These are phyloP conservation scores for Hemiprocne comata DNA, from an alignment of 2,113 vertebrate genomes.

Conservation along the genomic window DNA sequence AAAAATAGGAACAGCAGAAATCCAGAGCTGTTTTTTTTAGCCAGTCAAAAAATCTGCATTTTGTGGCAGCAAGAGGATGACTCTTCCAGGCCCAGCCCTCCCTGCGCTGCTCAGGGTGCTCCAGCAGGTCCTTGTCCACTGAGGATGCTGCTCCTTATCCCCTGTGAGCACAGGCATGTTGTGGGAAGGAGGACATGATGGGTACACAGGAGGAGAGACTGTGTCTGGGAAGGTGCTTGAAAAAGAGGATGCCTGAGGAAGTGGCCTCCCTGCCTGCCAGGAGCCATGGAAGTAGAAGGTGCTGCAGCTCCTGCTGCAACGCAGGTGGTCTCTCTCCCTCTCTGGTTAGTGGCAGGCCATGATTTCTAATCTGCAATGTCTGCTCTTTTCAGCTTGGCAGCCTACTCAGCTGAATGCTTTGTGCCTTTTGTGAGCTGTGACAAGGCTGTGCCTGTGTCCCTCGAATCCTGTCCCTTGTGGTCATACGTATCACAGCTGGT, in stretches of 20 bases:
- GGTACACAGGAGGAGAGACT: not conserved
- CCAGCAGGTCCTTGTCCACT: not conserved
- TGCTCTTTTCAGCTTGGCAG: not conserved
- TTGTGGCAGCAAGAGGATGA: not conserved
- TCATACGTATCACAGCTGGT: not conserved
- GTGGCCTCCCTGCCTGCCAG: not conserved
- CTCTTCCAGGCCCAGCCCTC: not conserved
- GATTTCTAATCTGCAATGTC: not conserved
- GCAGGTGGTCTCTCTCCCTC: not conserved
- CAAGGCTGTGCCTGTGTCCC: not conserved
- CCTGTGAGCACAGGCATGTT: rapidly evolving
- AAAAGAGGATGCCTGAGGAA: not conserved
- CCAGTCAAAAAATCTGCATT: not conserved
- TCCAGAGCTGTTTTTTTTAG: not conserved
- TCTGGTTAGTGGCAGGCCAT: not conserved
- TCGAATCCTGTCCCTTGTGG: not conserved
- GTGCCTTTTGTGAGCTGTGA: not conserved
- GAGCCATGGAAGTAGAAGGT: not conserved
- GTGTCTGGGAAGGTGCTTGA: not conserved
- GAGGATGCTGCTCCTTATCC: not conserved
- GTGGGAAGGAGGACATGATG: not conserved
- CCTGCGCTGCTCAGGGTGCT: not conserved
- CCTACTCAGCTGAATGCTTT: not conserved
- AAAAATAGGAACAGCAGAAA: not conserved
- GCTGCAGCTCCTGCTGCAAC: not conserved